phyloP scores from a whole-genome alignment of 2,113 vertebrate species.

The Python bivittatus region DNA sequence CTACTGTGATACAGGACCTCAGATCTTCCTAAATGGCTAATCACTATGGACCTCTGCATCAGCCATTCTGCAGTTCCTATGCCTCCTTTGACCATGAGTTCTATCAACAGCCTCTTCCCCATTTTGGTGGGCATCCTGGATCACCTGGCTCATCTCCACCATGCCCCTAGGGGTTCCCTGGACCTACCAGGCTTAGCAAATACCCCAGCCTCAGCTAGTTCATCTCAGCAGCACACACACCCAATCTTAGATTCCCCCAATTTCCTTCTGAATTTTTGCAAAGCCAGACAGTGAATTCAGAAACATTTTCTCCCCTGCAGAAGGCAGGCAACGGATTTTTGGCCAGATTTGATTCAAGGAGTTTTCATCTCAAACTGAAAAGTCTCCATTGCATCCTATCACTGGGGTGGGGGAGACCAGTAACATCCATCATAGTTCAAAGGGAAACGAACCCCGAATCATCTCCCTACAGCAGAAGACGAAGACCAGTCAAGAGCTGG shows the following conservation, averaged over 20 bases:
- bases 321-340: constrained; percentile 63
- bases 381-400: constrained; percentile 8
- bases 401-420: constrained; percentile 15
- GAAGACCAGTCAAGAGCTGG: constrained; percentile 55
- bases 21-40: constrained; percentile 22
- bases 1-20: neutral
- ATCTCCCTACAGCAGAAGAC: constrained; percentile 54
- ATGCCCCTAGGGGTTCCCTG: constrained; percentile 18
- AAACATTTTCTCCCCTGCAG: constrained; percentile 39
- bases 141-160: constrained; percentile 51
- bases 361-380: constrained; percentile 28
- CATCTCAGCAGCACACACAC: constrained; percentile 49
- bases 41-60: constrained; percentile 15
- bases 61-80: constrained; percentile 20
- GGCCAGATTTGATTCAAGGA: constrained; percentile 59
- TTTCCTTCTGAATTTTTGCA: constrained; percentile 34
- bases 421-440: constrained; percentile 54
- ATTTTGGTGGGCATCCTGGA: constrained; percentile 37
- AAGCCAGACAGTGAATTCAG: constrained; percentile 45
- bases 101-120: constrained; percentile 35
- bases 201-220: constrained; percentile 26
- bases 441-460: constrained; percentile 56
- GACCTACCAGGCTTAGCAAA: constrained; percentile 45
- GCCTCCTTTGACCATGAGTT: constrained; percentile 43
- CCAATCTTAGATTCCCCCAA: constrained; percentile 41